Evolutionary conservation across 2,113 vertebrate species (phyloP).

Genomic region (Scomber japonicus): DNA sequence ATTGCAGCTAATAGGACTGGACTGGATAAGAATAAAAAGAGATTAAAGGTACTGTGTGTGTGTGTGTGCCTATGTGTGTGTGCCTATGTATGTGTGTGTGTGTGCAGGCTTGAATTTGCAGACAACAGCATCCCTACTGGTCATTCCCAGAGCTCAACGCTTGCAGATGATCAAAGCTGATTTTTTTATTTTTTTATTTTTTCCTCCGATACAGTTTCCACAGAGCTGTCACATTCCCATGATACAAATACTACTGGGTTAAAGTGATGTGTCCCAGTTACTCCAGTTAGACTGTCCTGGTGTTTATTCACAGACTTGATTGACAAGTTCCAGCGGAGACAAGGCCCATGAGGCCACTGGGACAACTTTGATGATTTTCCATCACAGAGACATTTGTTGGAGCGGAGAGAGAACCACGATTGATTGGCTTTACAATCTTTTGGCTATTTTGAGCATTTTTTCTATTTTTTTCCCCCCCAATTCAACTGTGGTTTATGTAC

Average conservation of each 20-base stretch:
- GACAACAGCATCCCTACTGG: slow-evolving; percentile 76
- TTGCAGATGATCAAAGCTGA: slow-evolving; percentile 43
- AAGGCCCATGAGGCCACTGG: slow-evolving; percentile 27
- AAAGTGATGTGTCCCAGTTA: slow-evolving; percentile 68
- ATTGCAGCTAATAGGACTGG: slow-evolving; percentile 44
- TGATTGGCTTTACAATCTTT: slow-evolving; percentile 8
- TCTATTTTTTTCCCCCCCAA: neutral
- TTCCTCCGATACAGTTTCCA: slow-evolving; percentile 40
- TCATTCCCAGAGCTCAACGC: slow-evolving; percentile 39
- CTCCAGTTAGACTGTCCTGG: slow-evolving; percentile 46
- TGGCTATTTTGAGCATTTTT: slow-evolving; percentile 23
- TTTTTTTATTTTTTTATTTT: neutral
- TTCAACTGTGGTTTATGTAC: slow-evolving; percentile 11
- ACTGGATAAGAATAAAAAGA: slow-evolving; percentile 53
- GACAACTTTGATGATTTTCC: slow-evolving; percentile 52
- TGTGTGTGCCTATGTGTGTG: neutral
- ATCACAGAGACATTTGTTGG: slow-evolving; percentile 36
- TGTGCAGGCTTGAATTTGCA: slow-evolving; percentile 19
- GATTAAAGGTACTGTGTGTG: slow-evolving; percentile 41
- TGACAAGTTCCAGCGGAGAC: slow-evolving; percentile 44
- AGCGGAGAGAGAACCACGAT: slow-evolving; percentile 20
- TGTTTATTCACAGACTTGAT: slow-evolving; percentile 59
- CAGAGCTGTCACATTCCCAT: slow-evolving; percentile 38
- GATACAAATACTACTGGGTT: slow-evolving; percentile 46
- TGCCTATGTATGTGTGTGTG: slow-evolving; percentile 1